Conservation (phyloP, 2,113 vertebrate genomes). For the Calypte anna region DNA sequence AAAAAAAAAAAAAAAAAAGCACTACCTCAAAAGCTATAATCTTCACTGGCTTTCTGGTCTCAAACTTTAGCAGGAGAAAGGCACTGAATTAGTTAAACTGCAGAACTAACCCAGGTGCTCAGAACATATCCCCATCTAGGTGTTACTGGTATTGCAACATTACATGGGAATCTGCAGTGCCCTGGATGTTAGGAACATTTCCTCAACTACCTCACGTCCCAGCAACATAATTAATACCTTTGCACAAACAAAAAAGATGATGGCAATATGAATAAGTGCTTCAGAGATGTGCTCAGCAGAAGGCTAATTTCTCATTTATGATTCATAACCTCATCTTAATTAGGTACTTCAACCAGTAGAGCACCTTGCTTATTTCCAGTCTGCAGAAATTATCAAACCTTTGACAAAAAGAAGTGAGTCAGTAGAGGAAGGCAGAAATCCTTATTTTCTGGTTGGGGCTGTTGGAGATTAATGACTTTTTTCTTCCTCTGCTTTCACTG, state of each 20-base stretch:
- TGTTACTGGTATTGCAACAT: background rate
- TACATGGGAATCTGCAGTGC: background rate
- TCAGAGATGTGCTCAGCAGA: constrained; percentile 21
- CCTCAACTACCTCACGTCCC: constrained; percentile 18
- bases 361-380: constrained; percentile 1
- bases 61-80: background rate
- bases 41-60: background rate
- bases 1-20: background rate
- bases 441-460: background rate
- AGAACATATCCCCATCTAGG: background rate
- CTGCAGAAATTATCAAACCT: background rate
- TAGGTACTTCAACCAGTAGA: constrained; percentile 8
- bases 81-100: background rate
- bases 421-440: background rate
- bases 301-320: constrained; percentile 36
- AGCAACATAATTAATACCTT: constrained; percentile 16
- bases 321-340: constrained; percentile 36
- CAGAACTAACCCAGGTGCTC: background rate
- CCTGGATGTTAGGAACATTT: background rate
- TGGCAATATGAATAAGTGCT: background rate
- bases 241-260: background rate
- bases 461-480: background rate
- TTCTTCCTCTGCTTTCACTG: background rate
- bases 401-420: background rate
- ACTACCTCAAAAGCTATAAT: background rate